Evolutionary conservation across 2,113 vertebrate genomes (phyloP).

Genomic region (Zosterops borbonicus): DNA sequence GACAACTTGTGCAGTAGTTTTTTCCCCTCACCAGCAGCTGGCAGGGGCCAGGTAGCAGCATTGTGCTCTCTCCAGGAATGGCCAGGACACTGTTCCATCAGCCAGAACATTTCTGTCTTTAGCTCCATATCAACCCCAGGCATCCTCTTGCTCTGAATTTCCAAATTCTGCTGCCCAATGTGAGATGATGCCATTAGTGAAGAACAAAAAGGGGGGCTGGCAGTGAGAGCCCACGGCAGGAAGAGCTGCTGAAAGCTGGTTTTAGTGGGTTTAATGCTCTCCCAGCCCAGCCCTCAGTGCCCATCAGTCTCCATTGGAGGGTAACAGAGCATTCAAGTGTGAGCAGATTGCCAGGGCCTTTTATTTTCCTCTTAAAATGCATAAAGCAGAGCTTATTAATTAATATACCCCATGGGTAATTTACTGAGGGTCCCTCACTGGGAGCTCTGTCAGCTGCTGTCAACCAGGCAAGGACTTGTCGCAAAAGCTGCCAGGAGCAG

Average conservation of each 20-base stretch:
- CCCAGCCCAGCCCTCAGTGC: background rate
- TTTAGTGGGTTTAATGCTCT: background rate
- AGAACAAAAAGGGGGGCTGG: background rate
- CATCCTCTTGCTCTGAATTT: background rate
- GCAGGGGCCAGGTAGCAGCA: too few species aligned
- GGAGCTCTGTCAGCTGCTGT: background rate
- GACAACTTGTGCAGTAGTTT: background rate
- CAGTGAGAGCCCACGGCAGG: background rate
- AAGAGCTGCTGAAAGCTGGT: background rate
- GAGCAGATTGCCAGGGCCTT: background rate
- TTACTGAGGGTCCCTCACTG: background rate
- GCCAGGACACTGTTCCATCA: background rate
- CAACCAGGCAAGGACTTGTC: background rate
- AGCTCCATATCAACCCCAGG: background rate
- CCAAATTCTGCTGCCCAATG: background rate
- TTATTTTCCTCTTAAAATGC: background rate
- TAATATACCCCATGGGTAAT: background rate
- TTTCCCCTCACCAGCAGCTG: background rate
- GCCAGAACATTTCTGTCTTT: background rate
- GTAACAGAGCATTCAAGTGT: background rate
- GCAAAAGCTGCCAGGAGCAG: accelerated
- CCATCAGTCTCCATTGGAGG: background rate
- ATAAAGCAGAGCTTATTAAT: background rate
- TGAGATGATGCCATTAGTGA: background rate
- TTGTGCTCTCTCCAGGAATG: background rate